A percentile compares a stretch with the other conserved stretches of the same genome.
phyloP scores from a whole-genome alignment of 2,888 invertebrate genomes.

The Ligdia adustata region DNA sequence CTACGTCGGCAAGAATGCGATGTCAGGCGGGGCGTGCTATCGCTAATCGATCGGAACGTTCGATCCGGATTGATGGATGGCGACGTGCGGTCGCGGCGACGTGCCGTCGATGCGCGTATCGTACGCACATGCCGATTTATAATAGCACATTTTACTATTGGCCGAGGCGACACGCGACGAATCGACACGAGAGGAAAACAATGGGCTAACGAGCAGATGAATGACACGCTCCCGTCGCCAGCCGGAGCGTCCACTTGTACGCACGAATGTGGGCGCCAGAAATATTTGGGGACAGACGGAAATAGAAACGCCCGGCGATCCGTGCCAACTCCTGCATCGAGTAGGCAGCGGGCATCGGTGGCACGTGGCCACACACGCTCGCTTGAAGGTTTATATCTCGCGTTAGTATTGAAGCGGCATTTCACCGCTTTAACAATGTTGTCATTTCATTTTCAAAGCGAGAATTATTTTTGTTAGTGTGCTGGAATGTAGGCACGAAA shows the following conservation, averaged over 20 bases:
- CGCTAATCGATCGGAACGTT: slow-evolving; percentile 73
- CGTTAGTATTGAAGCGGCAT: slow-evolving; percentile 39
- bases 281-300: slow-evolving; percentile 77
- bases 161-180: slow-evolving; percentile 61
- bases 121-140: slow-evolving; percentile 60
- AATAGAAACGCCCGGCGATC: slow-evolving; percentile 70
- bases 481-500: slow-evolving; percentile 8
- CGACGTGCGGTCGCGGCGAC: slow-evolving; percentile 63
- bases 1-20: slow-evolving; percentile 56
- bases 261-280: slow-evolving; percentile 74
- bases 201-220: slow-evolving; percentile 79
- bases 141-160: slow-evolving; percentile 70
- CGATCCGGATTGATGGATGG: slow-evolving; percentile 76
- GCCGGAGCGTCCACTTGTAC: slow-evolving; percentile 66
- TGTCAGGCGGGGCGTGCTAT: slow-evolving; percentile 55
- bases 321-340: slow-evolving; percentile 74
- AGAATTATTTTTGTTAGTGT: slow-evolving; percentile 23
- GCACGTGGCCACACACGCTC: slow-evolving; percentile 65
- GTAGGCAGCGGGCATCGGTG: slow-evolving; percentile 56
- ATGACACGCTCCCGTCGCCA: slow-evolving; percentile 70
- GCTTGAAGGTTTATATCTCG: slow-evolving; percentile 43
- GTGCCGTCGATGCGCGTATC: slow-evolving; percentile 50
- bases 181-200: slow-evolving; percentile 77
- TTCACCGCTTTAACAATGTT: slow-evolving; percentile 32
- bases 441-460: slow-evolving; percentile 32